Conservation (phyloP, 2,888 invertebrate genomes). For the Drosophila hamatofila region DNA sequence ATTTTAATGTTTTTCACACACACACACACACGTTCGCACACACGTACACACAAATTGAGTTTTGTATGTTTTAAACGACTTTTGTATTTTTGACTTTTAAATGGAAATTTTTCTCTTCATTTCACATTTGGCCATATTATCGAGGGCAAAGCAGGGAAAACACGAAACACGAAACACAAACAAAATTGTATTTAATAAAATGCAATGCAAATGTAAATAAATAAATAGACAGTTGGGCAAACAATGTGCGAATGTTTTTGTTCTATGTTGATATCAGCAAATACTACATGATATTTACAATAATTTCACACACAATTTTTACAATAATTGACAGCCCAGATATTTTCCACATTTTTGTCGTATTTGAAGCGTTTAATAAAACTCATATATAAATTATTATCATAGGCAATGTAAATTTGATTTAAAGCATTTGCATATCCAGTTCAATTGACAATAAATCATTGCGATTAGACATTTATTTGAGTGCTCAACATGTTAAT, state of each 20-base stretch:
- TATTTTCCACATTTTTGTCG: constrained; percentile 13
- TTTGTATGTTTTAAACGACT: constrained; percentile 73
- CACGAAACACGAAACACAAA: constrained; percentile 11
- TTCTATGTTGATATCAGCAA: constrained; percentile 26
- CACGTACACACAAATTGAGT: constrained; percentile 67
- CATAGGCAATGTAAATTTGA: constrained; percentile 42
- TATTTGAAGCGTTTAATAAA: constrained; percentile 44
- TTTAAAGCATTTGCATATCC: constrained; percentile 34
- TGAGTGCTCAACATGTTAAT: constrained; percentile 9
- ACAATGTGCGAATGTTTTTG: constrained; percentile 21
- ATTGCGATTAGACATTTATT: constrained; percentile 48
- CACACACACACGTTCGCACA: constrained; percentile 22
- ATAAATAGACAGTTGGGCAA: constrained; percentile 38
- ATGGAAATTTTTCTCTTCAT: constrained; percentile 80
- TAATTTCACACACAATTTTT: constrained; percentile 31
- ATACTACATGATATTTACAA: constrained; percentile 48
- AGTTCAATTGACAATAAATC: constrained; percentile 37
- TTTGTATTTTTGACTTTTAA: constrained; percentile 79
- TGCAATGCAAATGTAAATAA: constrained; percentile 52
- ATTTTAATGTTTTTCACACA: constrained; percentile 78
- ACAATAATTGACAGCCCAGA: constrained; percentile 40
- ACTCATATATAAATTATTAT: constrained; percentile 27
- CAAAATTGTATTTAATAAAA: constrained; percentile 59
- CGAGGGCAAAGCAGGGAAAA: neutral
- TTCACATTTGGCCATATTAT: constrained; percentile 67